phyloP scores from a whole-genome alignment of 92 coral and sea anemone species.

The Parazoanthus darwini region DNA sequence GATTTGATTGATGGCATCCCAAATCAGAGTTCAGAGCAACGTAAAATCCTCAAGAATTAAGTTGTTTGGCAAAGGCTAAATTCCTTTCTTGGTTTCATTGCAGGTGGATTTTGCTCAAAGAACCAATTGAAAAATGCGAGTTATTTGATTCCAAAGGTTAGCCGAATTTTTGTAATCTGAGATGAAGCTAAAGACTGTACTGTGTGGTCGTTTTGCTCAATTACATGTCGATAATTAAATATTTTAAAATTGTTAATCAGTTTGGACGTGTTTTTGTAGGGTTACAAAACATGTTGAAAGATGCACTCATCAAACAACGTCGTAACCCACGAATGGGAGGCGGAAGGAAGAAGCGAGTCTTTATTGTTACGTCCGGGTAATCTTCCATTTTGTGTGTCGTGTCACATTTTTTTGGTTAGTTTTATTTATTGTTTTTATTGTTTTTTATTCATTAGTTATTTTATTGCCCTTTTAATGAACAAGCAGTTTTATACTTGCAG shows the following conservation, averaged over 20 bases:
- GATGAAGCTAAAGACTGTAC: background rate
- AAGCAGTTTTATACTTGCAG: too few species aligned
- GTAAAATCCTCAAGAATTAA: too few species aligned
- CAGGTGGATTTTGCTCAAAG: constrained; percentile 79
- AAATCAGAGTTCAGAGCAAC: too few species aligned
- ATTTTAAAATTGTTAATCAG: background rate
- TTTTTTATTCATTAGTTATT: background rate
- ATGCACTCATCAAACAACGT: constrained; percentile 67
- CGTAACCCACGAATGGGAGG: constrained; percentile 63
- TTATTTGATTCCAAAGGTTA: constrained; percentile 79
- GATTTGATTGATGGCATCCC: too few species aligned
- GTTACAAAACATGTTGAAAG: constrained; percentile 68
- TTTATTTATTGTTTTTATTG: background rate
- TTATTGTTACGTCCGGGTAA: constrained; percentile 83
- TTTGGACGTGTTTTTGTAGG: constrained; percentile 26
- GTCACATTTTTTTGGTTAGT: background rate
- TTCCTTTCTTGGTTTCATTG: background rate
- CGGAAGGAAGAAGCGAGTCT: constrained; percentile 67
- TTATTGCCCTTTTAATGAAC: too few species aligned
- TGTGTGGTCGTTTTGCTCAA: background rate
- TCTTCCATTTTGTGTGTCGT: background rate
- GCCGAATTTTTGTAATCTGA: background rate
- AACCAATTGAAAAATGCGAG: constrained; percentile 52
- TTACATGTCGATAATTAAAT: background rate
- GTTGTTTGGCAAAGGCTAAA: background rate